Evolutionary conservation across 2,888 invertebrate species (phyloP).

Genomic region (Cataglyphis cursor): DNA sequence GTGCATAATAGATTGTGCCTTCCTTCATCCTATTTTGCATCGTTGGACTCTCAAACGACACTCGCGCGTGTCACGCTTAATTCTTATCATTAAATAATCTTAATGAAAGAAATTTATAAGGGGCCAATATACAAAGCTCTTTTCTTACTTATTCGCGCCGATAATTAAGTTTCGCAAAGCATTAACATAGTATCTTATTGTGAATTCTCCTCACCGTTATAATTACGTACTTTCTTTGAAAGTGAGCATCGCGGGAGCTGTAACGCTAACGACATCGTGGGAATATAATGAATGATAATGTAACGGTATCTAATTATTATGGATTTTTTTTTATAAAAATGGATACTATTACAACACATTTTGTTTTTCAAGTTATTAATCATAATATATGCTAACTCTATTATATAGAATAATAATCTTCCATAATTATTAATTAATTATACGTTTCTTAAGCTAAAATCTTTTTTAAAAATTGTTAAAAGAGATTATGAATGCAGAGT

Average conservation of each 20-base stretch:
- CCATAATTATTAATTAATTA: neutral
- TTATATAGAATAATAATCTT: neutral
- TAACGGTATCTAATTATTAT: constrained; percentile 17
- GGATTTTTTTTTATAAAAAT: constrained; percentile 18
- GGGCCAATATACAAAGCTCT: constrained; percentile 2
- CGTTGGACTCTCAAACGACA: constrained; percentile 30
- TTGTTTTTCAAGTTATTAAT: neutral
- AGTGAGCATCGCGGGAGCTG: neutral
- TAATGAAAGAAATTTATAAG: constrained; percentile 44
- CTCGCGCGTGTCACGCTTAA: constrained; percentile 12
- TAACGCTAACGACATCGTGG: constrained; percentile 8
- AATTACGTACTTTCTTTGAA: constrained; percentile 29
- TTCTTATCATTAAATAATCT: constrained; percentile 50
- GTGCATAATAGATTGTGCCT: constrained; percentile 43
- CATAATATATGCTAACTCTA: neutral
- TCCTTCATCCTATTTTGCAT: constrained; percentile 34
- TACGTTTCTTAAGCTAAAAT: neutral
- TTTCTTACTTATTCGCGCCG: constrained; percentile 30
- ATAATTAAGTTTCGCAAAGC: constrained; percentile 30
- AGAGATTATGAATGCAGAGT: neutral
- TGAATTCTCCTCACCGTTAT: constrained; percentile 10
- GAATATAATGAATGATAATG: constrained; percentile 30
- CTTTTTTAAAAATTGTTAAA: neutral
- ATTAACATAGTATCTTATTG: constrained; percentile 38
- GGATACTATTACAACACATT: neutral